Evolutionary conservation across 2,113 vertebrate species (phyloP).

Genomic region (Microtus montanus): DNA sequence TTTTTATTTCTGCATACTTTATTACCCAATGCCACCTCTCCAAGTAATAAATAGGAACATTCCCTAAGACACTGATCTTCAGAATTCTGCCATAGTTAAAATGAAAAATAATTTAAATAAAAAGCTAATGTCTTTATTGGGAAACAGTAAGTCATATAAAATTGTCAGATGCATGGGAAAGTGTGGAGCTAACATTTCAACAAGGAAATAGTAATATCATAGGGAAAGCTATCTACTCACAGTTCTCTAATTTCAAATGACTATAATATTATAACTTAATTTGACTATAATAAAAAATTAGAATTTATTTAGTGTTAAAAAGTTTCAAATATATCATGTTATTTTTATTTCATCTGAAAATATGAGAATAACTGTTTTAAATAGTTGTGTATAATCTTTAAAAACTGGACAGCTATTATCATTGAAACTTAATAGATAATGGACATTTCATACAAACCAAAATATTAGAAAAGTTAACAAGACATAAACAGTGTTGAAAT

Average conservation of each 20-base stretch:
- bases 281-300: background rate
- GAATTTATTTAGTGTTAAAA: background rate
- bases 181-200: background rate
- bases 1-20: background rate
- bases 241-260: background rate
- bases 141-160: background rate
- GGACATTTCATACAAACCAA: background rate
- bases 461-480: background rate
- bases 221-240: background rate
- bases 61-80: background rate
- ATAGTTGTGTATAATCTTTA: background rate
- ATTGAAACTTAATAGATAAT: background rate
- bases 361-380: background rate
- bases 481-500: background rate
- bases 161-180: background rate
- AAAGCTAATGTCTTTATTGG: constrained; percentile 24
- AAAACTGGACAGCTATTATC: background rate
- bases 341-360: background rate
- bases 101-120: background rate
- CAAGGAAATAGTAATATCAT: background rate
- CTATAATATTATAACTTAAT: background rate
- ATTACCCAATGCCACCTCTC: background rate
- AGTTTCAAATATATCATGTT: background rate
- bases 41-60: background rate
- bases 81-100: constrained; percentile 23